These are phyloP conservation scores for Mythimna vitellina DNA, from an alignment of 2,888 invertebrate genomes.

Conservation along the genomic window DNA sequence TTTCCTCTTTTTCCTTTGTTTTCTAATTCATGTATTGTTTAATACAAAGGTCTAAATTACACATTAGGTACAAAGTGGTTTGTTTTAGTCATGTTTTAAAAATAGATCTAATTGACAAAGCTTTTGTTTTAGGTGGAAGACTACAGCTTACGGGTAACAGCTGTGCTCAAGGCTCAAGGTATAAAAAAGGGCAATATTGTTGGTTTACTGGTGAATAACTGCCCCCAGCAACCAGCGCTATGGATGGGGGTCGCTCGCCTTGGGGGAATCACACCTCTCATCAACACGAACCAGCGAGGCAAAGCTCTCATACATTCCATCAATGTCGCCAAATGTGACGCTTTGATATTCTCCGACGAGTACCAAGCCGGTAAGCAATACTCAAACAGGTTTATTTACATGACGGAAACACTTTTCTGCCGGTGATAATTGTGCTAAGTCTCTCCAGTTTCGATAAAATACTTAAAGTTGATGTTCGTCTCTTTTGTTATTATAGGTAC, in stretches of 20 bases:
- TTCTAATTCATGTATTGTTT: conserved; percentile 3
- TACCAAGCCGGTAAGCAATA: conserved; percentile 91
- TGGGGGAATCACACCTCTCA: conserved; percentile 96
- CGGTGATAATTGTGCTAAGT: background rate
- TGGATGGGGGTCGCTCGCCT: conserved; percentile 98
- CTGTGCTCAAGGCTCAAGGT: conserved; percentile 94
- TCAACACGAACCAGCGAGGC: conserved; percentile 97
- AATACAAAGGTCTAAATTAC: background rate
- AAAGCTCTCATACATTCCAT: conserved; percentile 97
- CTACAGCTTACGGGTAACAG: conserved; percentile 95
- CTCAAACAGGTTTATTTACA: conserved; percentile 29
- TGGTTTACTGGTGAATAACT: conserved; percentile 97
- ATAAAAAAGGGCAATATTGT: conserved; percentile 97
- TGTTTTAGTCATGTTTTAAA: background rate
- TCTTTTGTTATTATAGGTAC: background rate
- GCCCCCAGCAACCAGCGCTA: conserved; percentile 96
- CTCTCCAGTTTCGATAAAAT: background rate
- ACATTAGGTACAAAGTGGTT: background rate
- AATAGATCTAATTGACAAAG: background rate
- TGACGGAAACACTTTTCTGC: background rate
- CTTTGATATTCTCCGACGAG: conserved; percentile 95
- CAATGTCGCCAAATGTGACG: conserved; percentile 95
- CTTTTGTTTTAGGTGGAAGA: conserved; percentile 93
- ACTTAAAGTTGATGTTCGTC: background rate
- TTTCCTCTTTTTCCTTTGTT: background rate